Conservation (phyloP, 2,888 invertebrate genomes). For the Meteorus cinctellus region DNA sequence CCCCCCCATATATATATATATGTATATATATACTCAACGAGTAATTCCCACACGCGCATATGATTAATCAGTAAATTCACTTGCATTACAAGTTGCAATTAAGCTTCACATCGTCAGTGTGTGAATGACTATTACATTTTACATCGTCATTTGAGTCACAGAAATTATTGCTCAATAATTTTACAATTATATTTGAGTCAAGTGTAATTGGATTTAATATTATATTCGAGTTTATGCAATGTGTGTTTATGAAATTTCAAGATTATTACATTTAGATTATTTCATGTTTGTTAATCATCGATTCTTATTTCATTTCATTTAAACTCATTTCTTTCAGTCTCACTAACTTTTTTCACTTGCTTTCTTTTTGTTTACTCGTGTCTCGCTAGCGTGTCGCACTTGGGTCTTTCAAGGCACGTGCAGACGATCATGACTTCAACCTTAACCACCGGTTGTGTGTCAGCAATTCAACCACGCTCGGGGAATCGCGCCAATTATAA, state of each 20-base stretch:
- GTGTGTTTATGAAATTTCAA: neutral
- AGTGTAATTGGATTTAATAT: neutral
- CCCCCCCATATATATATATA: too few species aligned
- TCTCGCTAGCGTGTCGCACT: slow-evolving; percentile 33
- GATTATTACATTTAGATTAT: neutral
- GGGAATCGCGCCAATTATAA: slow-evolving; percentile 41
- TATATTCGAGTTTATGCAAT: slow-evolving; percentile 1
- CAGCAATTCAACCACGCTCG: slow-evolving; percentile 27
- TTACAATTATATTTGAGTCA: neutral
- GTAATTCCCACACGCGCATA: neutral
- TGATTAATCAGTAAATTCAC: neutral
- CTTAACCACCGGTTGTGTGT: slow-evolving; percentile 42
- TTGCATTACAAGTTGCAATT: slow-evolving; percentile 8
- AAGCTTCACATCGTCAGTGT: neutral
- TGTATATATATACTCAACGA: neutral
- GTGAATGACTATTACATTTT: slow-evolving; percentile 2
- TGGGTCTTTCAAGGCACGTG: slow-evolving; percentile 40
- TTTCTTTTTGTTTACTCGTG: slow-evolving; percentile 5
- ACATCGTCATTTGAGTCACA: slow-evolving; percentile 8
- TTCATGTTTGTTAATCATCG: neutral
- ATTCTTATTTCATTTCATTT: neutral
- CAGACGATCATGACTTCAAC: slow-evolving; percentile 45
- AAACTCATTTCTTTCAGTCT: neutral
- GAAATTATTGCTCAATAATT: slow-evolving; percentile 18
- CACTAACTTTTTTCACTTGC: neutral